phyloP scores from a whole-genome alignment of 2,888 invertebrate genomes.

The Antheraea yamamai region DNA sequence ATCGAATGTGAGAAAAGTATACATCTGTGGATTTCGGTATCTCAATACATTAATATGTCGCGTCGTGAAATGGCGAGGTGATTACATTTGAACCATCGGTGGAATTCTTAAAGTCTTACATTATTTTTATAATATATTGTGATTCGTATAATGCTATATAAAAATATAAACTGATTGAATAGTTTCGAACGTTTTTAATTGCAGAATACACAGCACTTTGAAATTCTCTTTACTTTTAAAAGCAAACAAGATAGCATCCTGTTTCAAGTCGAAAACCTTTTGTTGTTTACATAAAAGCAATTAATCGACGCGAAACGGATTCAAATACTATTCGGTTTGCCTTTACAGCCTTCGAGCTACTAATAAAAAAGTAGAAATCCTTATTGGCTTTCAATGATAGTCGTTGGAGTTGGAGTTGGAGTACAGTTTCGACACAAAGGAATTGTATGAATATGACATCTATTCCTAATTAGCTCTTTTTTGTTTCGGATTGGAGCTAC shows the following conservation, averaged over 20 bases:
- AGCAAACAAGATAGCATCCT: not conserved
- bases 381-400: not conserved
- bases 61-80: no score
- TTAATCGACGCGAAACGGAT: slow-evolving; percentile 17
- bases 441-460: not conserved
- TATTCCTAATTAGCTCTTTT: no score
- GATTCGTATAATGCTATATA: not conserved
- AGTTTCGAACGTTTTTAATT: not conserved
- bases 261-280: slow-evolving; percentile 12
- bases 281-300: slow-evolving; percentile 17
- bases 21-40: no score
- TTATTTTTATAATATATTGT: not conserved
- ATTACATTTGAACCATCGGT: no score
- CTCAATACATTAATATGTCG: no score
- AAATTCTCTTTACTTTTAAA: not conserved
- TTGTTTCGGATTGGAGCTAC: no score
- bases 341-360: slow-evolving; percentile 13
- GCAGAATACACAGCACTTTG: not conserved
- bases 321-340: slow-evolving; percentile 5
- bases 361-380: slow-evolving; percentile 16
- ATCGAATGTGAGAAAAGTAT: no score
- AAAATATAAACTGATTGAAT: not conserved
- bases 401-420: not conserved
- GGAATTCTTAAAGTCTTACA: not conserved
- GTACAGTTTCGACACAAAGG: not conserved